A percentile compares a stretch with the other conserved stretches of the same genome.
These are phyloP conservation scores for Mormyrus hasselquistii DNA, from an alignment of 2,797 vertebrate species.

Conservation along the genomic window DNA sequence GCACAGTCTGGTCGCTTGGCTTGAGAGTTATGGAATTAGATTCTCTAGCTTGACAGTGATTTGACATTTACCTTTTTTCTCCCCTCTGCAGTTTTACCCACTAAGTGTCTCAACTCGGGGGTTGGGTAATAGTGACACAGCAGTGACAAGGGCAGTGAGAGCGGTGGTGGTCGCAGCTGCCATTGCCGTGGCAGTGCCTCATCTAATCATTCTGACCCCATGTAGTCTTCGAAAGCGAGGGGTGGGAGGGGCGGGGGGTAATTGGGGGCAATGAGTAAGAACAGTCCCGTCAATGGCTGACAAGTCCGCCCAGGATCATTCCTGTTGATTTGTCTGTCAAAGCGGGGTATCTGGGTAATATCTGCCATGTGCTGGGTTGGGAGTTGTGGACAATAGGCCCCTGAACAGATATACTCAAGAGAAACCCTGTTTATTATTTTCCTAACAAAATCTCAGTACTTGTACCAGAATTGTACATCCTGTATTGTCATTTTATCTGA, in stretches of 20 bases:
- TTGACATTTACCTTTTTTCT: background rate
- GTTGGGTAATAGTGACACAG: background rate
- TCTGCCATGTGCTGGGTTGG: background rate
- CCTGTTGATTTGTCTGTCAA: background rate
- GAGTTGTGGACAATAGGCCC: background rate
- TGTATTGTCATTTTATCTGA: background rate
- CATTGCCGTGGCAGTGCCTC: constrained; percentile 32
- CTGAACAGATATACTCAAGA: background rate
- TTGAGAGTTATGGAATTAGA: background rate
- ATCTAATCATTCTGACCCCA: constrained; percentile 41
- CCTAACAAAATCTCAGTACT: background rate
- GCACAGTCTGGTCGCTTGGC: background rate
- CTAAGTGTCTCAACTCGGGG: background rate
- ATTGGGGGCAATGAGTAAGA: constrained; percentile 51
- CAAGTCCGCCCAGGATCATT: constrained; percentile 39
- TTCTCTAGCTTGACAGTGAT: background rate
- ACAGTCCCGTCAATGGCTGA: constrained; percentile 38
- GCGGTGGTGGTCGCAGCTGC: constrained; percentile 22
- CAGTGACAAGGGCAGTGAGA: constrained; percentile 19
- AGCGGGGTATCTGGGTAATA: background rate
- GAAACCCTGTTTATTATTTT: background rate
- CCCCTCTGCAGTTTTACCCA: background rate
- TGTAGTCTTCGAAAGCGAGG: constrained; percentile 37
- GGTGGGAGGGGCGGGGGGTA: constrained; percentile 27
- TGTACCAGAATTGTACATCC: background rate